Conservation (phyloP, 1,140 invertebrate species). For the Calliopsis andreniformis region DNA sequence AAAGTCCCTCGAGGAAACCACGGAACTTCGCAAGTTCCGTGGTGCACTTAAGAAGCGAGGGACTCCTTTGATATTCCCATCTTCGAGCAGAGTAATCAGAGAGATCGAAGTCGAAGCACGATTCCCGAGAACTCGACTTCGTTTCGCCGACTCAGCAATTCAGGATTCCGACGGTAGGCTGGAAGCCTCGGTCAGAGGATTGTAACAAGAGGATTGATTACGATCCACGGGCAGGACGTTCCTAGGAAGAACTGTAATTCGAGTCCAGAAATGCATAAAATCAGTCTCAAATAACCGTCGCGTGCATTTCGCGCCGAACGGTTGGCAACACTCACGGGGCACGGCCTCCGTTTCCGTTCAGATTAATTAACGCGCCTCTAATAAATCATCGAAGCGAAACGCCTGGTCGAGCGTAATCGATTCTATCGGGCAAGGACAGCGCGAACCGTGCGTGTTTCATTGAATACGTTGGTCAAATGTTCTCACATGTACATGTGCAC, state of each 20-base stretch:
- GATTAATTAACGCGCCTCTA: conserved; percentile 21
- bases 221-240: conserved; percentile 10
- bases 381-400: conserved; percentile 24
- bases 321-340: not conserved
- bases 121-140: no score
- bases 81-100: not conserved
- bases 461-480: not conserved
- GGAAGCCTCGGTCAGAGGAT: not conserved
- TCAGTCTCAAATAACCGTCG: conserved; percentile 24
- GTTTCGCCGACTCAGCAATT: not conserved
- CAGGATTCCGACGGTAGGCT: not conserved
- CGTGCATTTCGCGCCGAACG: not conserved
- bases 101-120: not conserved
- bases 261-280: conserved; percentile 23
- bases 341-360: not conserved
- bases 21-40: not conserved
- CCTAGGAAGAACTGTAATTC: not conserved
- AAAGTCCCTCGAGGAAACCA: not conserved
- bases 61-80: not conserved
- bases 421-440: conserved; percentile 1
- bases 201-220: not conserved
- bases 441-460: not conserved
- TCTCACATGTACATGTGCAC: not conserved
- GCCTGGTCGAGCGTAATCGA: conserved; percentile 23
- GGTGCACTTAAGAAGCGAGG: not conserved